Evolutionary conservation across 1,140 invertebrate genomes (phyloP).

Genomic region (Gonatopus flavifemur): DNA sequence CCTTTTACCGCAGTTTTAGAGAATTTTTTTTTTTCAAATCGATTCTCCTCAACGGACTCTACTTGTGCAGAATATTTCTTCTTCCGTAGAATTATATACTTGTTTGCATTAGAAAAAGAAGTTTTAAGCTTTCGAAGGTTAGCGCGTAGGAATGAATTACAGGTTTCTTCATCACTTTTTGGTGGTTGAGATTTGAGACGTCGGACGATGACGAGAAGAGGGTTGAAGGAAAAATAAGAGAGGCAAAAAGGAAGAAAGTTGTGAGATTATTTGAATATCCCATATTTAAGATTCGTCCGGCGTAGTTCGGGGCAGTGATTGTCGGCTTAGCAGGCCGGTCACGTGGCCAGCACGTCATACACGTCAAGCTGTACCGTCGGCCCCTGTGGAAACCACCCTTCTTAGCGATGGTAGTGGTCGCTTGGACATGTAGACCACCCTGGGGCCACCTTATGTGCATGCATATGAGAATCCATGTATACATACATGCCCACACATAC

Average conservation of each 20-base stretch:
- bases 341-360: conserved; percentile 57
- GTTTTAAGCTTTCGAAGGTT: too few relatives aligned
- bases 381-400: conserved; percentile 24
- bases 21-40: conserved; percentile 1
- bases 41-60: conserved; percentile 5
- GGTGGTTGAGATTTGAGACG: too few relatives aligned
- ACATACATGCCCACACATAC: too few relatives aligned
- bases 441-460: background rate
- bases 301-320: conserved; percentile 54
- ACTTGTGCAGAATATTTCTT: background rate
- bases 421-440: too few relatives aligned
- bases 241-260: conserved; percentile 7
- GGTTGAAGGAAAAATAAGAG: too few relatives aligned
- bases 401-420: too few relatives aligned
- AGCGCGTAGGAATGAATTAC: too few relatives aligned
- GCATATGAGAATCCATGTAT: background rate
- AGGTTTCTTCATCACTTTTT: too few relatives aligned
- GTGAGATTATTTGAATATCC: conserved; percentile 55
- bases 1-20: background rate
- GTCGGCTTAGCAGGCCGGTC: conserved; percentile 52
- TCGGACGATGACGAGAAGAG: background rate
- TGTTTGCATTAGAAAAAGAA: too few relatives aligned
- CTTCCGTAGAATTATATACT: too few relatives aligned
- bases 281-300: conserved; percentile 54
- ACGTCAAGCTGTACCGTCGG: conserved; percentile 53